phyloP scores from a whole-genome alignment of 2,888 invertebrate genomes.

The Dermolepida albohirtum region DNA sequence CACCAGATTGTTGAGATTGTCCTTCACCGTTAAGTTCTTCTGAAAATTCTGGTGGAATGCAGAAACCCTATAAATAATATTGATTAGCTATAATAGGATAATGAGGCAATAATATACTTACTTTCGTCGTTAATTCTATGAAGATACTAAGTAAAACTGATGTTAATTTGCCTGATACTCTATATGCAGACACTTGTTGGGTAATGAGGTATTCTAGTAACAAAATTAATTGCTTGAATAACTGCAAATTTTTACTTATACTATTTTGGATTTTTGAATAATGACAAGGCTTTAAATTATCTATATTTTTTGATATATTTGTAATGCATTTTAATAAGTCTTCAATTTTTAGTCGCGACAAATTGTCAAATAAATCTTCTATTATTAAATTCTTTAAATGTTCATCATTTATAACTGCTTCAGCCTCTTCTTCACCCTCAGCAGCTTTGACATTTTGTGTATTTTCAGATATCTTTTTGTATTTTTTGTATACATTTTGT shows the following conservation, averaged over 20 bases:
- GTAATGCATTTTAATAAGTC: slow-evolving; percentile 57
- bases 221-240: slow-evolving; percentile 81
- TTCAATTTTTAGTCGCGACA: slow-evolving; percentile 70
- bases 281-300: slow-evolving; percentile 60
- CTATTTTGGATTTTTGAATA: slow-evolving; percentile 51
- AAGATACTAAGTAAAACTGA: slow-evolving; percentile 87
- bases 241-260: slow-evolving; percentile 67
- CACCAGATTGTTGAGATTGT: slow-evolving; percentile 70
- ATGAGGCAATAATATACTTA: slow-evolving; percentile 53
- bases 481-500: slow-evolving; percentile 72
- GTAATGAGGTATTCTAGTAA: slow-evolving; percentile 84
- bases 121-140: slow-evolving; percentile 82
- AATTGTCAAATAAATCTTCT: slow-evolving; percentile 72
- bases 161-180: slow-evolving; percentile 84
- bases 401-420: slow-evolving; percentile 70
- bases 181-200: slow-evolving; percentile 81
- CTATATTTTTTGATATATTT: slow-evolving; percentile 57
- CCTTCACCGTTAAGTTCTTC: slow-evolving; percentile 75
- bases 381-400: slow-evolving; percentile 77
- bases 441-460: slow-evolving; percentile 52
- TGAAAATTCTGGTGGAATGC: slow-evolving; percentile 87
- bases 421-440: slow-evolving; percentile 61
- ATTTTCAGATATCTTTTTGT: slow-evolving; percentile 61
- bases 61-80: slow-evolving; percentile 78
- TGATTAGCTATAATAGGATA: neutral